Conservation (phyloP, 2,888 invertebrate species). For the Camptogramma bilineatum region DNA sequence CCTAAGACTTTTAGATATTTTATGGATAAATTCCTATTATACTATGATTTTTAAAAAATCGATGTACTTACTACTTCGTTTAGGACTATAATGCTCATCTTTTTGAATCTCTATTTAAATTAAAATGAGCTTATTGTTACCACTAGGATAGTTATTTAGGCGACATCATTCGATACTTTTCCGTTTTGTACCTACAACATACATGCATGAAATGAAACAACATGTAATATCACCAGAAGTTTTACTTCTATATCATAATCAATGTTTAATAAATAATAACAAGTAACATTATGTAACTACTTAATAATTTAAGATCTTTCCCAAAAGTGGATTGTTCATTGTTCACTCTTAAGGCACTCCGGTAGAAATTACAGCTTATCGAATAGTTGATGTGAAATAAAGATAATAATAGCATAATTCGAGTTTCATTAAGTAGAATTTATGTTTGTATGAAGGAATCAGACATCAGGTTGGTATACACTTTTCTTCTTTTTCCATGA, state of each 20-base stretch:
- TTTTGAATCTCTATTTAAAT: constrained; percentile 26
- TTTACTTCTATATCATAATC: constrained; percentile 21
- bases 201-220: constrained; percentile 39
- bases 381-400: constrained; percentile 19
- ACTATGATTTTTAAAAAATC: constrained; percentile 18
- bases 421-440: constrained; percentile 15
- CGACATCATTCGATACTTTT: constrained; percentile 1
- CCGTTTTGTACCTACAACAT: background rate
- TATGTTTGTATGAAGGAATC: background rate
- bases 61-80: constrained; percentile 12
- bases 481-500: constrained; percentile 32
- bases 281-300: background rate
- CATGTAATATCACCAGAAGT: constrained; percentile 10
- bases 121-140: constrained; percentile 34
- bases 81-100: constrained; percentile 24
- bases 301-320: constrained; percentile 1
- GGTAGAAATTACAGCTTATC: background rate
- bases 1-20: constrained; percentile 26
- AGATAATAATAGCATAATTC: constrained; percentile 10
- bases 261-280: constrained; percentile 5
- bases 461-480: constrained; percentile 21
- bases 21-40: constrained; percentile 16
- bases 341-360: constrained; percentile 5
- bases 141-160: constrained; percentile 19
- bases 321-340: constrained; percentile 7